These are phyloP conservation scores for Vanessa atalanta DNA, from an alignment of 1,140 invertebrate species.

Conservation along the genomic window DNA sequence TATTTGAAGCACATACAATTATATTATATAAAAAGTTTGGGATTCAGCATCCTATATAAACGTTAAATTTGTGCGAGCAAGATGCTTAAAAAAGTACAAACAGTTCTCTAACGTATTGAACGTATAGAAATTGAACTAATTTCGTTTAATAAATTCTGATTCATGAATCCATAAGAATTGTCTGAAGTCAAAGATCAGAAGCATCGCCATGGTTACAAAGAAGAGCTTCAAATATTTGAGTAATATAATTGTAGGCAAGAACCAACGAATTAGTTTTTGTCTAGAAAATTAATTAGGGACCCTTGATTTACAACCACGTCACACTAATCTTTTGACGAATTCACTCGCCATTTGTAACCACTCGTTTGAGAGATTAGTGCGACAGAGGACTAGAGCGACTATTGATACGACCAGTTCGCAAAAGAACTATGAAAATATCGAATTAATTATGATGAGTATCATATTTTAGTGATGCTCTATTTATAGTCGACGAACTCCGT, in stretches of 20 bases:
- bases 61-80: too few species aligned
- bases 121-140: too few species aligned
- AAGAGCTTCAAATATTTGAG: conserved; percentile 1
- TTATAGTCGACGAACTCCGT: too few species aligned
- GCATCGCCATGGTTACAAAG: too few species aligned
- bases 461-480: not conserved
- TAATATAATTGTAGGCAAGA: not conserved
- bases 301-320: conserved; percentile 10
- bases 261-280: conserved; percentile 6
- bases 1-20: too few species aligned
- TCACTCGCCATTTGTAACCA: conserved; percentile 3
- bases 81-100: too few species aligned
- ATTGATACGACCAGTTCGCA: not conserved
- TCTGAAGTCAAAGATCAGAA: too few species aligned
- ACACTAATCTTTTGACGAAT: conserved; percentile 10
- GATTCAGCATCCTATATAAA: too few species aligned
- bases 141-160: too few species aligned
- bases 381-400: conserved; percentile 4
- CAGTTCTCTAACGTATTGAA: too few species aligned
- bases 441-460: not conserved
- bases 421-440: not conserved
- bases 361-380: not conserved
- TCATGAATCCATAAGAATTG: too few species aligned
- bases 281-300: not conserved
- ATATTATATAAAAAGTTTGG: too few species aligned